Percentiles rank a stretch among this genome's conserved stretches.
Conservation (phyloP, 2,797 vertebrate genomes). For the Emys orbicularis region DNA sequence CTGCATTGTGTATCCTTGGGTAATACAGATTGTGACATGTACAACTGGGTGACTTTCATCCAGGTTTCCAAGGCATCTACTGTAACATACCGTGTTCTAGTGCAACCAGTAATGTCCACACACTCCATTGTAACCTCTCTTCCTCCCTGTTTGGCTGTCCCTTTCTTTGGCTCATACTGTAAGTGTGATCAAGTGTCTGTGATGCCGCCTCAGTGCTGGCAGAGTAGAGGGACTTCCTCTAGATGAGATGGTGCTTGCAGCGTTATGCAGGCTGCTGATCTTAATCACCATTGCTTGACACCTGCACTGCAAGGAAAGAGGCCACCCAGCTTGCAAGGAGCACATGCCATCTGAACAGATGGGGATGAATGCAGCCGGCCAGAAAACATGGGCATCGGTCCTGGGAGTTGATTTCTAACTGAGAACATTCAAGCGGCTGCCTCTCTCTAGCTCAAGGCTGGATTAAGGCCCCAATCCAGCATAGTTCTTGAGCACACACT, state of each 20-base stretch:
- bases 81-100: rapidly evolving
- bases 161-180: neutral
- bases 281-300: neutral
- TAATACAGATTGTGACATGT: neutral
- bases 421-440: conserved; percentile 57
- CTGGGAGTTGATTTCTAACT: conserved; percentile 47
- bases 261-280: neutral
- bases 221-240: neutral
- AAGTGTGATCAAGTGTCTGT: neutral
- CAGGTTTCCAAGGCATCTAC: neutral
- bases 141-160: neutral
- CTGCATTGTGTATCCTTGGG: neutral
- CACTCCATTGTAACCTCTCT: neutral
- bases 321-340: neutral
- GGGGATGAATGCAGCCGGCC: conserved; percentile 46
- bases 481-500: neutral
- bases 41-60: neutral
- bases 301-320: neutral
- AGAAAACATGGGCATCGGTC: conserved; percentile 25
- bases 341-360: conserved; percentile 55
- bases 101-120: rapidly evolving
- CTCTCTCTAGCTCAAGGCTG: neutral
- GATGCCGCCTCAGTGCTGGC: neutral
- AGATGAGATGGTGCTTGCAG: neutral
- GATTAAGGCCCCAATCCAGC: conserved; percentile 46